Percentiles rank a stretch among this genome's conserved stretches.
Evolutionary conservation across 2,113 vertebrate genomes (phyloP).

Genomic region (Conger conger): DNA sequence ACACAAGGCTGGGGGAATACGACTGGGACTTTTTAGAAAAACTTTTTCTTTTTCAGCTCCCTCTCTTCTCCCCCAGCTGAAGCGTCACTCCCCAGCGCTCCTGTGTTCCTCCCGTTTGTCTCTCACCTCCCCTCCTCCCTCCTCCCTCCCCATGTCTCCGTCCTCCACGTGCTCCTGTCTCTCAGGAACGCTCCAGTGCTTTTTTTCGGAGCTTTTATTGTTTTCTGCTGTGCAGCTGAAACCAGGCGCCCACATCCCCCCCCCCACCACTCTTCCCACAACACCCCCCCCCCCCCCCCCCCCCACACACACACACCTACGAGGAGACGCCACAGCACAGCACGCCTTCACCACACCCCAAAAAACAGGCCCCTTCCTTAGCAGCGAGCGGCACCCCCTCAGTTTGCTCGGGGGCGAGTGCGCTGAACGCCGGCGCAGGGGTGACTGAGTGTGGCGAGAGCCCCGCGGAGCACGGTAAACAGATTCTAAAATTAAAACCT

Average conservation of each 20-base stretch:
- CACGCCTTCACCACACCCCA: constrained; percentile 46
- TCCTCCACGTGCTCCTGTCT: constrained; percentile 39
- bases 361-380: constrained; percentile 28
- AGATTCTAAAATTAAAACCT: constrained; percentile 49
- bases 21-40: background rate
- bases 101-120: constrained; percentile 21
- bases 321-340: constrained; percentile 22
- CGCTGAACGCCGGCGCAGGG: background rate
- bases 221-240: constrained; percentile 58
- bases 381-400: constrained; percentile 9
- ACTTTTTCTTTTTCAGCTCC: constrained; percentile 12
- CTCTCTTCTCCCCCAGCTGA: background rate
- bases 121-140: background rate
- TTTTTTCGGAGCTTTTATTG: constrained; percentile 55
- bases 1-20: constrained; percentile 16
- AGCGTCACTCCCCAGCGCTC: background rate
- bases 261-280: background rate
- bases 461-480: constrained; percentile 47
- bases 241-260: constrained; percentile 14
- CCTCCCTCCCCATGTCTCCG: background rate
- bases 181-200: constrained; percentile 42
- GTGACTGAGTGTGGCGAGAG: background rate
- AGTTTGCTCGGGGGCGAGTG: background rate
- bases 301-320: no score
- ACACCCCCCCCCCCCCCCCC: constrained; percentile 35